Base-by-base conservation (phyloP, 2,113 vertebrate species). In the Mus pahari region DNA sequence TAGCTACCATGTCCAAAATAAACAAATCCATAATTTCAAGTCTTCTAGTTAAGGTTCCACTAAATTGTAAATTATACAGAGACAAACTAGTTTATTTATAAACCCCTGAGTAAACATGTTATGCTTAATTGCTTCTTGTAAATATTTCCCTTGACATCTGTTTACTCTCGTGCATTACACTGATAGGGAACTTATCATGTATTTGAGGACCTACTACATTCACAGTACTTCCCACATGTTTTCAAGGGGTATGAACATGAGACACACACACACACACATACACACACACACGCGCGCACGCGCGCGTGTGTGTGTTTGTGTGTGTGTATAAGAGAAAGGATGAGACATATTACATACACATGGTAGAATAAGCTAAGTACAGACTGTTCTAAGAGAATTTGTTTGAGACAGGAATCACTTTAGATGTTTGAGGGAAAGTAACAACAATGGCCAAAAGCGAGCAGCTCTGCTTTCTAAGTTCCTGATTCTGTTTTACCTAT, bases 51-150 rank as follows among this genome's bases (percentile, higher is more conserved):
- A 92, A 93, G n/a, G 31, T 83, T 89, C 45, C 73, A 86, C 36
- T 91, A 53, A 82, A 87, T 89, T 92, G 22, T 91, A 66, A 96
- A 75, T 97, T 86, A 53, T 58, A 84, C 62, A 45, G 19, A 92
- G 8, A 10, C 7, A 91, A 90, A 86, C 71, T 86, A 75, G 13
- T 90, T 96, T 86, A 75, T 75, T 95, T 89, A 24, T 16, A 71
- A 88, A 82, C 91, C 77, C 81, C 36, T 55, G 28, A 87, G n/a
- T 90, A 77, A 87, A 91, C 9, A 11, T 84, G 74, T 66, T 68
- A 66, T 78, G 39, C 19, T 92, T 94, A 96, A 86, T 90, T 92
- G 70, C 17, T 89, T 26, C 60, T 94, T 89, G 22, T 73, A 94
- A 84, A 84, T 64, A 77, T 93, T 60, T 86, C 11, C 33, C 89